Evolutionary conservation across 2,797 vertebrate species (phyloP).

Genomic region (Tarsius wallacei): DNA sequence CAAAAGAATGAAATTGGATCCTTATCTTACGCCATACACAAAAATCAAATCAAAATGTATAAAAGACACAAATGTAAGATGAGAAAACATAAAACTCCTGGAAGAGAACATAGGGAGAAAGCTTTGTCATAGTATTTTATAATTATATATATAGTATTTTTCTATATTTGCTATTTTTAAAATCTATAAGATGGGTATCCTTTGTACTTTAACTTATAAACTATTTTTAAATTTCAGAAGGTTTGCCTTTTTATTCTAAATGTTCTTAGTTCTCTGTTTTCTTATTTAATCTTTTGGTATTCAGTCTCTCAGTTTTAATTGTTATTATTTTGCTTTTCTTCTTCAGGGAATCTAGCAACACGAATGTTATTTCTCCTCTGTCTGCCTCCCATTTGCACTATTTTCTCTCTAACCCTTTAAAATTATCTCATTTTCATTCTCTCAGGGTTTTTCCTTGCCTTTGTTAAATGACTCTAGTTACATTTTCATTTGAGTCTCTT

Average conservation of each 20-base stretch:
- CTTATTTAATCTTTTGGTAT: neutral
- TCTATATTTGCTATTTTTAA: neutral
- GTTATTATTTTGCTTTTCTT: neutral
- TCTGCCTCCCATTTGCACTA: neutral
- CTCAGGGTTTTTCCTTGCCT: neutral
- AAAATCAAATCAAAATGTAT: neutral
- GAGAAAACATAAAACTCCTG: neutral
- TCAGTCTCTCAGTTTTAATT: neutral
- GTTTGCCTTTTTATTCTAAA: neutral
- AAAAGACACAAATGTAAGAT: neutral
- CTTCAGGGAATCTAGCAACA: neutral
- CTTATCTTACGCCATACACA: neutral
- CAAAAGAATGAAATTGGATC: neutral
- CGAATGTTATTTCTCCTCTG: neutral
- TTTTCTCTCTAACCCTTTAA: neutral
- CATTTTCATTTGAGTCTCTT: neutral
- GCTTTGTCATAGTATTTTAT: slow-evolving; percentile 6
- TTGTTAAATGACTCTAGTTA: slow-evolving; percentile 6
- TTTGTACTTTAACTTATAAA: neutral
- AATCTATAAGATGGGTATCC: neutral
- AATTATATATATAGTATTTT: neutral
- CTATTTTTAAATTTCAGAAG: neutral
- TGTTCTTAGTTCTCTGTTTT: neutral
- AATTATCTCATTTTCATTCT: slow-evolving; percentile 29
- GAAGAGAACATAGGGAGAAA: neutral